A percentile compares a stretch with the other conserved stretches of the same genome.
phyloP scores from a whole-genome alignment of 2,888 invertebrate genomes.

The Choristoneura rosaceana region DNA sequence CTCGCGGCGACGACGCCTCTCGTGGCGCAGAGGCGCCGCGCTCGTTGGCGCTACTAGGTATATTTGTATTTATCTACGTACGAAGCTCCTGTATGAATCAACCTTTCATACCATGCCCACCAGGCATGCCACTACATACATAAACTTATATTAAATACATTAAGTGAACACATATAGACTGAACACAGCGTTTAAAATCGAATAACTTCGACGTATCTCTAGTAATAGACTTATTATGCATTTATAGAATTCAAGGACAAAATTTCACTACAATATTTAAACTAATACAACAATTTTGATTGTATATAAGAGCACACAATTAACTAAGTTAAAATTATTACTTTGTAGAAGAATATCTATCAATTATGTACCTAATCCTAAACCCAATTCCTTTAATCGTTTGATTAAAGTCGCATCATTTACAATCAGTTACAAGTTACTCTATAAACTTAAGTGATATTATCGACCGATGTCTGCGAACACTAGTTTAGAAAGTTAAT shows the following conservation, averaged over 20 bases:
- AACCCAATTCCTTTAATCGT: conserved; percentile 40
- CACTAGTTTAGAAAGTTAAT: neutral
- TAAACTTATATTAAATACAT: conserved; percentile 56
- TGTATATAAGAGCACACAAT: conserved; percentile 64
- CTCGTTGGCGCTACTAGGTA: conserved; percentile 6
- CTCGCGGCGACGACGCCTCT: neutral
- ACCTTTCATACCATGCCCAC: conserved; percentile 25
- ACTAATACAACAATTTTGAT: conserved; percentile 69
- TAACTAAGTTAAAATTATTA: conserved; percentile 61
- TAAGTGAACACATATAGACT: conserved; percentile 77
- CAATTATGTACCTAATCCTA: conserved; percentile 60
- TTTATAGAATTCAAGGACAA: conserved; percentile 61
- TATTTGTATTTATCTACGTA: conserved; percentile 38
- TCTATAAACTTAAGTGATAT: conserved; percentile 15
- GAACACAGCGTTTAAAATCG: conserved; percentile 71
- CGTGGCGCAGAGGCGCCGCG: neutral
- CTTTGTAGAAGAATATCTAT: conserved; percentile 67
- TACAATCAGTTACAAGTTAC: conserved; percentile 19
- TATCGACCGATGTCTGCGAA: neutral
- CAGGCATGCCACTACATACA: conserved; percentile 45
- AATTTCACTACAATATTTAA: conserved; percentile 77
- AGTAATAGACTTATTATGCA: conserved; percentile 54
- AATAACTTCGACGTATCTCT: conserved; percentile 57
- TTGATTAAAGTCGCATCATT: conserved; percentile 11
- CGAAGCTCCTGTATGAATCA: conserved; percentile 38